Percentiles rank a stretch among this genome's conserved stretches.
phyloP scores from a whole-genome alignment of 2,113 vertebrate genomes.

The Arvicanthis niloticus region DNA sequence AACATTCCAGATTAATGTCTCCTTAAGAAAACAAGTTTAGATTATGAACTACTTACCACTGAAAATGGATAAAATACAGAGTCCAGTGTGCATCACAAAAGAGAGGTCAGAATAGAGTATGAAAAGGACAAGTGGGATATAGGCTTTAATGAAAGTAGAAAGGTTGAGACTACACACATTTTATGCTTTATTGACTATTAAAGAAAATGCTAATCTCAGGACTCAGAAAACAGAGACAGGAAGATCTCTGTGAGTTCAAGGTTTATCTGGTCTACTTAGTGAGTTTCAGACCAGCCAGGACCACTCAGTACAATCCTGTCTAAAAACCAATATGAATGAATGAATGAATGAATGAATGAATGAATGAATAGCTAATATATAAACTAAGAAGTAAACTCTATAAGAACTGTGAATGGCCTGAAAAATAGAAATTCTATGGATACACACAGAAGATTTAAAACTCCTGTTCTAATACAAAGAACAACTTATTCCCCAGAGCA shows the following conservation, averaged over 20 bases:
- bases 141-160: neutral
- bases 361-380: neutral
- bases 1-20: neutral
- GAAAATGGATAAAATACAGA: neutral
- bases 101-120: neutral
- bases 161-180: neutral
- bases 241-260: neutral
- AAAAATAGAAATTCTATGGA: neutral
- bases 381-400: neutral
- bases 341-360: neutral
- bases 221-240: neutral
- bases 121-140: neutral
- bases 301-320: neutral
- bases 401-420: neutral
- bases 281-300: neutral
- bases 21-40: neutral
- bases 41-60: slow-evolving; percentile 4
- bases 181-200: neutral
- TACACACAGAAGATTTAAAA: neutral
- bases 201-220: neutral
- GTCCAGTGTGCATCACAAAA: neutral
- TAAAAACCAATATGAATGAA: neutral
- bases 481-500: neutral
- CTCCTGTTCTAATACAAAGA: neutral
- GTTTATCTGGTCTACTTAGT: neutral